Conservation (phyloP, 2,888 invertebrate genomes). For the Trachelus troglodyta region DNA sequence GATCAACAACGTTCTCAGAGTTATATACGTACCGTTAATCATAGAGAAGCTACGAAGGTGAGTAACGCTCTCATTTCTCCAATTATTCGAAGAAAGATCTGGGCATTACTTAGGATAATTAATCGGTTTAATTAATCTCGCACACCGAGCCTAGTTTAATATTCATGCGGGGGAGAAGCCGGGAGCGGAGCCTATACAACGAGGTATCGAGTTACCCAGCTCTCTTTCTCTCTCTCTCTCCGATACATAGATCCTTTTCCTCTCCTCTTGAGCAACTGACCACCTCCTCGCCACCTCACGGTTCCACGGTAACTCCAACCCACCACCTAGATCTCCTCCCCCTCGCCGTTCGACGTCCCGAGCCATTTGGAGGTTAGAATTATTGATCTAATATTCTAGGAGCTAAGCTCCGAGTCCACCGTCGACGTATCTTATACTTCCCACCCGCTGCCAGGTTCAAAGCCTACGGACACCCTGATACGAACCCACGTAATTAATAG, state of each 20-base stretch:
- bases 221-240: neutral
- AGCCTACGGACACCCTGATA: constrained; percentile 53
- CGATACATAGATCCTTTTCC: neutral
- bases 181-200: neutral
- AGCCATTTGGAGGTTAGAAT: constrained; percentile 55
- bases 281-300: neutral
- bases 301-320: neutral
- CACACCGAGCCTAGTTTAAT: neutral
- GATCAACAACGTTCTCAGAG: neutral
- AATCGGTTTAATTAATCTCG: neutral
- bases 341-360: constrained; percentile 22
- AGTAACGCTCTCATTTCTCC: neutral
- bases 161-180: neutral
- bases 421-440: constrained; percentile 61
- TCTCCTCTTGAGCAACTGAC: neutral
- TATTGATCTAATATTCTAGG: constrained; percentile 66
- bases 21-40: neutral
- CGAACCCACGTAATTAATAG: constrained; percentile 63
- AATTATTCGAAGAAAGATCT: neutral
- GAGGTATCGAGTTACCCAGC: neutral
- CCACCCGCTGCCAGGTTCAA: constrained; percentile 48
- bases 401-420: constrained; percentile 58
- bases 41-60: neutral
- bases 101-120: neutral
- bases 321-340: neutral